Conservation (phyloP, 2,113 vertebrate species). For the Trematomus loennbergii region DNA sequence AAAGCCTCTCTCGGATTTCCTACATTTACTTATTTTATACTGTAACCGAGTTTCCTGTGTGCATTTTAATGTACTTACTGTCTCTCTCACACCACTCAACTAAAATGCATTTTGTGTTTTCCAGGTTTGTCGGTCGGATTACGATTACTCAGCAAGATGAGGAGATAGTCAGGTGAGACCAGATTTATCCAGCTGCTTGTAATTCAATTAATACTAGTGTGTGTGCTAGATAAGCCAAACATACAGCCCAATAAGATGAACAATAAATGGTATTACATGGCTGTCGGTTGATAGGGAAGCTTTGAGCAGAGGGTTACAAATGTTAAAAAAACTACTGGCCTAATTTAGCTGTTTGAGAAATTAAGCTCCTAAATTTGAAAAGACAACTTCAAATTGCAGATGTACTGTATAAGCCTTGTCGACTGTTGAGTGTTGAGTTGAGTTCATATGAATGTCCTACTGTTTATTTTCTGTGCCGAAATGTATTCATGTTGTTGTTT, state of each 20-base stretch:
- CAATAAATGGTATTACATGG: neutral
- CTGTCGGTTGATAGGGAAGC: neutral
- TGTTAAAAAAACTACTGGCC: neutral
- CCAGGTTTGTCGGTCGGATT: slow-evolving; percentile 95
- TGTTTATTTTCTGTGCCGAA: neutral
- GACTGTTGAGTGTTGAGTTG: neutral
- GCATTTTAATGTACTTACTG: neutral
- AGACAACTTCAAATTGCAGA: neutral
- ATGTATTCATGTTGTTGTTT: slow-evolving; percentile 18
- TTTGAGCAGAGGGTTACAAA: neutral
- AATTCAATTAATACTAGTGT: neutral
- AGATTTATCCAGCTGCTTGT: neutral
- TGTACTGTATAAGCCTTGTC: neutral
- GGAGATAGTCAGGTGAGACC: slow-evolving; percentile 93
- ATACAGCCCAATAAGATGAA: neutral
- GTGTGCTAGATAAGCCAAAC: neutral
- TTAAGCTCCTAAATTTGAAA: too few relatives aligned
- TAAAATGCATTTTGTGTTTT: slow-evolving; percentile 43
- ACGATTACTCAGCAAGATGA: slow-evolving; percentile 91
- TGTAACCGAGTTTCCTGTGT: neutral
- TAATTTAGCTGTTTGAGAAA: too few relatives aligned
- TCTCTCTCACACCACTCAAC: slow-evolving; percentile 6
- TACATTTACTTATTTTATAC: neutral
- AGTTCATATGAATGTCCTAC: neutral
- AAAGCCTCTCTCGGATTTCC: neutral